Evolutionary conservation across 2,797 vertebrate genomes (phyloP), one percentile per base, ranked within the genome.

Genomic region (Pelodytes ibericus): DNA sequence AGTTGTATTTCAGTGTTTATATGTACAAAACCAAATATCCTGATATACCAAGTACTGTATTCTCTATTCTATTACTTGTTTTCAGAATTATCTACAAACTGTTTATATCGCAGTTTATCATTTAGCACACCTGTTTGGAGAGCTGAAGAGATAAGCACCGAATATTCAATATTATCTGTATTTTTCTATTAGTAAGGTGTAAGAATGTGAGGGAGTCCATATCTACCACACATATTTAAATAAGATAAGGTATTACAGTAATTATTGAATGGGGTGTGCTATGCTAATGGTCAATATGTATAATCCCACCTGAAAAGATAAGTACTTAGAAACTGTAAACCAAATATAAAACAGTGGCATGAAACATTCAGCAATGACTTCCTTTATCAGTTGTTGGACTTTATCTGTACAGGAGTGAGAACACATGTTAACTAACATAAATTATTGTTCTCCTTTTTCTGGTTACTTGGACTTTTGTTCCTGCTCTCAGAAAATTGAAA

Each of bases 271-370:
- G 77, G 86, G 88, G 91, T 84, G 91, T 91, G 87, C 85, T 84
- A 72, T 85, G 73, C 81, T 81, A 83, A 80, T 53, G 80, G 86
- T 86, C 87, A 91, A 87, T 82, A 86, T 75, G 80, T 88, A 79
- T 87, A 87, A 88, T 81, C 87, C 86, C 87, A 92, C 88, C 82
- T 89, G 88, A 81, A 80, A 74, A 87, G 88, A 93, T 93, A 92
- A 89, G 88, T 36, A 31, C 79, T 85, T 84, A 80, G 78, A 86
- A 89, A 82, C 84, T 89, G 84, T 90, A 89, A 89, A 87, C 82
- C 80, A 82, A 85, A 82, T 70, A 67, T 68, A 80, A 83, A 90
- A 76, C 59, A 84, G 25, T 51, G 49, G 56, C 71, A 69, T 29
- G 80, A 66, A 87, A 67, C 26, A 61, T 77, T 74, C 27, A 2